Conservation (phyloP, 2,888 invertebrate species). For the Platypus cylindrus region DNA sequence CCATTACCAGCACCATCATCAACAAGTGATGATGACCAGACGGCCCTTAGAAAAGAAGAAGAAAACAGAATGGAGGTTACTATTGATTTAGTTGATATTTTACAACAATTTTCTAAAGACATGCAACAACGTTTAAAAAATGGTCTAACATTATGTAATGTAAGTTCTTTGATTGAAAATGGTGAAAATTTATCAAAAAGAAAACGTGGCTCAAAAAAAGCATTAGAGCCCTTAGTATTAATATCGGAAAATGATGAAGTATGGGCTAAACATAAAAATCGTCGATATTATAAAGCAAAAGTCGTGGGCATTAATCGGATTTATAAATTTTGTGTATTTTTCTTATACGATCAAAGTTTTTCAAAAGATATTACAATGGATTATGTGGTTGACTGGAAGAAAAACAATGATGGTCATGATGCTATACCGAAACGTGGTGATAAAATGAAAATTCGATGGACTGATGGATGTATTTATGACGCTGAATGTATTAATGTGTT, state of each 20-base stretch:
- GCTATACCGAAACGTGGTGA: conserved; percentile 30
- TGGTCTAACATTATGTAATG: conserved; percentile 22
- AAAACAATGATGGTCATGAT: conserved; percentile 25
- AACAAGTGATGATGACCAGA: no score
- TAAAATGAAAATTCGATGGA: conserved; percentile 42
- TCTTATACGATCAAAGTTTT: conserved; percentile 47
- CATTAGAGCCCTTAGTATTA: conserved; percentile 2
- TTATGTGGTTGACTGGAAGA: conserved; percentile 37
- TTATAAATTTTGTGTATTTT: conserved; percentile 46
- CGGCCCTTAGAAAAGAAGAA: conserved; percentile 10
- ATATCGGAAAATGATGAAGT: conserved; percentile 33
- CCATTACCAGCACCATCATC: conserved; percentile 2
- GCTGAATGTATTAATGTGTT: conserved; percentile 37
- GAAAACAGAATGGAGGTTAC: conserved; percentile 17
- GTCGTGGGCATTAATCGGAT: conserved; percentile 37
- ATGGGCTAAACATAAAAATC: conserved; percentile 49
- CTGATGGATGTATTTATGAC: conserved; percentile 37
- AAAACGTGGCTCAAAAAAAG: not conserved
- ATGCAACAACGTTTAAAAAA: conserved; percentile 21
- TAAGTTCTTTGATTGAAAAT: conserved; percentile 13
- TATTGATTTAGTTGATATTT: conserved; percentile 22
- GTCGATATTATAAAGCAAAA: conserved; percentile 44
- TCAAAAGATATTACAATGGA: conserved; percentile 44
- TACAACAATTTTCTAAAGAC: conserved; percentile 19
- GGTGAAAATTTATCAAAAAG: not conserved